Percentiles rank a stretch among this genome's conserved stretches.
Conservation (phyloP, 2,888 invertebrate genomes). For the Zeuzera pyrina region DNA sequence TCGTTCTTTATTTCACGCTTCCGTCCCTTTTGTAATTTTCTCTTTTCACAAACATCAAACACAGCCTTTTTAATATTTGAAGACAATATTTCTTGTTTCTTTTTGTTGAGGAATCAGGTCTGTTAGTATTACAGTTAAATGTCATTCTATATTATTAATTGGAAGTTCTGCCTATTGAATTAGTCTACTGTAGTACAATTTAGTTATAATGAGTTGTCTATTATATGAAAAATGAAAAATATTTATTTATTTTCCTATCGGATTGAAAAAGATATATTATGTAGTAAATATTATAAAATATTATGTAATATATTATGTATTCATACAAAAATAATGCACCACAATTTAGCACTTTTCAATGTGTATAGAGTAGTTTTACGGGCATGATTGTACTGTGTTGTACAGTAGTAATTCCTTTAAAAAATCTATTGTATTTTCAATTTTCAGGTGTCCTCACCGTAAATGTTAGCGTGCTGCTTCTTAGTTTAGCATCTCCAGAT, state of each 20-base stretch:
- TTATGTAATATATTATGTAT: too few relatives aligned
- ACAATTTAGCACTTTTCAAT: slow-evolving; percentile 10
- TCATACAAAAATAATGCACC: slow-evolving; percentile 7
- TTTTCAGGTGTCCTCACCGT: slow-evolving; percentile 91
- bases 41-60: slow-evolving; percentile 71
- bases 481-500: slow-evolving; percentile 95
- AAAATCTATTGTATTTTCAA: slow-evolving; percentile 27
- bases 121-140: too few relatives aligned
- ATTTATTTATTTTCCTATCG: too few relatives aligned
- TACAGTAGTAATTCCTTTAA: neutral
- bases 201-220: too few relatives aligned
- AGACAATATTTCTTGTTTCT: neutral
- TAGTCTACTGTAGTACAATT: too few relatives aligned
- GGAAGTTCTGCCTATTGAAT: too few relatives aligned
- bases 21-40: slow-evolving; percentile 40
- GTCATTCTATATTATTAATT: too few relatives aligned
- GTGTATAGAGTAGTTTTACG: slow-evolving; percentile 3
- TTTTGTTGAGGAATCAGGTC: slow-evolving; percentile 21
- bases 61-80: slow-evolving; percentile 26
- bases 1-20: slow-evolving; percentile 12
- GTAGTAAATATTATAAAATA: too few relatives aligned
- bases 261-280: too few relatives aligned
- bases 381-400: neutral
- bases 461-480: slow-evolving; percentile 93
- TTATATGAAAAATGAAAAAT: too few relatives aligned